Percentiles rank a stretch among this genome's conserved stretches.
Conservation (phyloP, 2,888 invertebrate genomes). For the Agonopterix arenella region DNA sequence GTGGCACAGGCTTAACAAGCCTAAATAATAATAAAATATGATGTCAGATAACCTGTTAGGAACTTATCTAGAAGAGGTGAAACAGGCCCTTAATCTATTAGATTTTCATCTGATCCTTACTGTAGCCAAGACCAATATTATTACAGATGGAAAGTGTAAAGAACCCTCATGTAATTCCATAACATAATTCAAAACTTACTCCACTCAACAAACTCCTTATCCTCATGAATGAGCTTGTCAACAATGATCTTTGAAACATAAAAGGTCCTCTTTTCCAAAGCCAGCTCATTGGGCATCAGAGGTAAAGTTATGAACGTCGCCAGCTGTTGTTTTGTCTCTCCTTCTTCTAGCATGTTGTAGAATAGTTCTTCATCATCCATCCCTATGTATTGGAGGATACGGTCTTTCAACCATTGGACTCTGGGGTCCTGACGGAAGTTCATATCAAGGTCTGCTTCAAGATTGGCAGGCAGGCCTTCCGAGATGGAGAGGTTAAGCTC, state of each 20-base stretch:
- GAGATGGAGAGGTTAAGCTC: no score
- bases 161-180: no score
- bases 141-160: no score
- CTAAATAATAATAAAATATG: no score
- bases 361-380: slow-evolving; percentile 73
- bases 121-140: no score
- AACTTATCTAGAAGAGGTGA: no score
- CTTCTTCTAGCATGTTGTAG: slow-evolving; percentile 75
- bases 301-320: slow-evolving; percentile 34
- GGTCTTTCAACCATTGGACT: slow-evolving; percentile 82
- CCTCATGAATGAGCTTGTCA: slow-evolving; percentile 80
- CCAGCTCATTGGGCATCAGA: slow-evolving; percentile 41
- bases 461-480: neutral
- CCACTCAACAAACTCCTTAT: slow-evolving; percentile 86
- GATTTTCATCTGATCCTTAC: no score
- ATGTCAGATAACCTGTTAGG: no score
- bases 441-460: slow-evolving; percentile 10
- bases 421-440: slow-evolving; percentile 70
- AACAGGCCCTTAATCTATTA: no score
- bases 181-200: slow-evolving; percentile 65
- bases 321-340: slow-evolving; percentile 65
- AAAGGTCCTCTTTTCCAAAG: slow-evolving; percentile 76
- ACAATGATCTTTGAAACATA: slow-evolving; percentile 83
- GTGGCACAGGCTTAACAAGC: no score
- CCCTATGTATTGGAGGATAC: slow-evolving; percentile 76